Conservation (phyloP, 2,797 vertebrate genomes). For the Ctenopoma kingsleyae region DNA sequence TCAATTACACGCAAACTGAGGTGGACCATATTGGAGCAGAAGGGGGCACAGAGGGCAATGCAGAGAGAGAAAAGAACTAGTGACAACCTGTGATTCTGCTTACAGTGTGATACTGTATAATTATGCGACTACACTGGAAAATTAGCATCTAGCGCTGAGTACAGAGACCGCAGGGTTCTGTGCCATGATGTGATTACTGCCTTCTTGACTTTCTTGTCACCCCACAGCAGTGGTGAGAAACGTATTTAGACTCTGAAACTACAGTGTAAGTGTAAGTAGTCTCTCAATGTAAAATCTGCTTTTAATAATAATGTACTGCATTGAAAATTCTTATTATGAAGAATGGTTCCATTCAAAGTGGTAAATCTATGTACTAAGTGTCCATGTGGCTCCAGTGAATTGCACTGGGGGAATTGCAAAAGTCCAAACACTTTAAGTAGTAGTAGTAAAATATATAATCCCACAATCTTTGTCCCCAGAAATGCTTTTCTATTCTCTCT, state of each 20-base stretch:
- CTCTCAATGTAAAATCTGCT: background rate
- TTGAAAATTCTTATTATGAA: background rate
- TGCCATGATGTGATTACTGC: constrained; percentile 50
- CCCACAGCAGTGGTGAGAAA: constrained; percentile 4
- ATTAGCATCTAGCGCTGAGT: constrained; percentile 46
- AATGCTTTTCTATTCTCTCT: too few species aligned
- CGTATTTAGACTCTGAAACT: background rate
- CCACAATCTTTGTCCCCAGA: too few species aligned
- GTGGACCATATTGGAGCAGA: constrained; percentile 20
- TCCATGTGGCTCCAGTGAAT: background rate
- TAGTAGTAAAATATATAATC: too few species aligned
- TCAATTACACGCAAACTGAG: constrained; percentile 8
- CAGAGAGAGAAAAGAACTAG: constrained; percentile 28
- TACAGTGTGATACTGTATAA: constrained; percentile 51
- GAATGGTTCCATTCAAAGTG: background rate
- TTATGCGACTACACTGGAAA: constrained; percentile 54
- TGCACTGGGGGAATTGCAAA: too few species aligned
- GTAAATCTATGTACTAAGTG: background rate
- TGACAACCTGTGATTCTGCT: constrained; percentile 67
- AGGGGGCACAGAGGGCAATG: constrained; percentile 25
- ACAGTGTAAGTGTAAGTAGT: background rate
- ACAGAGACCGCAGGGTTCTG: constrained; percentile 1
- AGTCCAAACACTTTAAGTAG: too few species aligned
- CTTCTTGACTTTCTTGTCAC: constrained; percentile 41
- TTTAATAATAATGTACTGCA: background rate